phyloP scores from a whole-genome alignment of 2,888 invertebrate genomes.

The Parelbella ahira region DNA sequence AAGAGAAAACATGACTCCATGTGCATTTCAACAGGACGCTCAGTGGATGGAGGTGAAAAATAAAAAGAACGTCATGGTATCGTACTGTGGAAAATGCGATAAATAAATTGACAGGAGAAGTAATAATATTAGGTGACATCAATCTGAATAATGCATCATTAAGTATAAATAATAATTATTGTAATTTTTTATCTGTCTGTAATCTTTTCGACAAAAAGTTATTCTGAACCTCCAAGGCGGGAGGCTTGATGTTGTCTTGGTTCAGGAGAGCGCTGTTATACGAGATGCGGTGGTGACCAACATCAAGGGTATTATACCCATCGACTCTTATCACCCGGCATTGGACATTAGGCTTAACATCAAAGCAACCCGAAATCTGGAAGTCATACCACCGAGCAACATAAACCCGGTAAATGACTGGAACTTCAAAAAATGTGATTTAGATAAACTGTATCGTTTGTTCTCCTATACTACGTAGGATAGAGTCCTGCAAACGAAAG shows the following conservation, averaged over 20 bases:
- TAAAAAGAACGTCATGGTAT: no score
- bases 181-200: no score
- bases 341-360: neutral
- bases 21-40: no score
- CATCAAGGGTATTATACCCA: neutral
- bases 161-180: no score
- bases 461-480: neutral
- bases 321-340: neutral
- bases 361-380: neutral
- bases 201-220: no score
- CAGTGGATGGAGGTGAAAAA: no score
- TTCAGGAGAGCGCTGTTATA: neutral
- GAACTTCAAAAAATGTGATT: neutral
- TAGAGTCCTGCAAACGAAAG: neutral
- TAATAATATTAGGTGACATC: no score
- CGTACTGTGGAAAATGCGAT: no score
- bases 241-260: conserved; percentile 5
- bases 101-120: no score
- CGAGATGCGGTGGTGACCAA: neutral
- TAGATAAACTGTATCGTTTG: conserved; percentile 1
- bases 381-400: neutral
- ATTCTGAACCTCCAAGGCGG: no score
- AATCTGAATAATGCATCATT: no score
- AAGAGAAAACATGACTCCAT: no score
- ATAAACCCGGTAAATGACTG: neutral